phyloP scores from a whole-genome alignment of 2,113 vertebrate species.

The Pithys albifrons region DNA sequence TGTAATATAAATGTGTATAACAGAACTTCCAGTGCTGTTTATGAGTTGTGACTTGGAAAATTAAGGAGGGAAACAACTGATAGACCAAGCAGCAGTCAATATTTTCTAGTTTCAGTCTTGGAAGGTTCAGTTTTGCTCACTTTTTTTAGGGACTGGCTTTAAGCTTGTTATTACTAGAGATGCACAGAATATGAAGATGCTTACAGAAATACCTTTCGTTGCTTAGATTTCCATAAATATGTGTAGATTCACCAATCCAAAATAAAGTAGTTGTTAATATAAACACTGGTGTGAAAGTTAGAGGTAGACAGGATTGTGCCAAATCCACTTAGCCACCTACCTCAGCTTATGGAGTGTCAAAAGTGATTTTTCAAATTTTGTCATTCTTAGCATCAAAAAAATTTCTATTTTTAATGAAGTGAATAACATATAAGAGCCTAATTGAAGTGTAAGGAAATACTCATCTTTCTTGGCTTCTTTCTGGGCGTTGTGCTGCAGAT shows the following conservation, averaged over 20 bases:
- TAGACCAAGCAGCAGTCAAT: too few species aligned
- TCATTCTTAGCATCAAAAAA: background rate
- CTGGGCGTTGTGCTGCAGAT: background rate
- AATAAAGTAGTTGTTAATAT: background rate
- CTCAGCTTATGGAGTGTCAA: background rate
- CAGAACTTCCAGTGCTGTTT: too few species aligned
- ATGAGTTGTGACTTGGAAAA: too few species aligned
- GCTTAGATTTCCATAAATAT: background rate
- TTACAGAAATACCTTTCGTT: background rate
- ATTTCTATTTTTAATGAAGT: rapidly evolving
- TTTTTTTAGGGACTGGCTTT: too few species aligned
- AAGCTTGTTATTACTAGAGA: too few species aligned
- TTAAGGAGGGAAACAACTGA: too few species aligned
- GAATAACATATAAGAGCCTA: background rate
- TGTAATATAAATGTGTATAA: too few species aligned
- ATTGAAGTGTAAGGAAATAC: background rate
- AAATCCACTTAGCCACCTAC: background rate
- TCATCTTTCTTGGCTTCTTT: background rate
- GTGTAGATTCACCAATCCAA: background rate
- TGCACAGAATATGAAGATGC: too few species aligned
- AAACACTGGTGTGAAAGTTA: background rate
- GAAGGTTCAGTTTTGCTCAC: too few species aligned
- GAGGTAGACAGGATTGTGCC: background rate
- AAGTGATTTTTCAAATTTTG: background rate
- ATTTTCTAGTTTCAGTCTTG: too few species aligned